Percentiles rank a stretch among this genome's conserved stretches.
Conservation (phyloP, 2,888 invertebrate genomes). For the Linyphia triangularis region DNA sequence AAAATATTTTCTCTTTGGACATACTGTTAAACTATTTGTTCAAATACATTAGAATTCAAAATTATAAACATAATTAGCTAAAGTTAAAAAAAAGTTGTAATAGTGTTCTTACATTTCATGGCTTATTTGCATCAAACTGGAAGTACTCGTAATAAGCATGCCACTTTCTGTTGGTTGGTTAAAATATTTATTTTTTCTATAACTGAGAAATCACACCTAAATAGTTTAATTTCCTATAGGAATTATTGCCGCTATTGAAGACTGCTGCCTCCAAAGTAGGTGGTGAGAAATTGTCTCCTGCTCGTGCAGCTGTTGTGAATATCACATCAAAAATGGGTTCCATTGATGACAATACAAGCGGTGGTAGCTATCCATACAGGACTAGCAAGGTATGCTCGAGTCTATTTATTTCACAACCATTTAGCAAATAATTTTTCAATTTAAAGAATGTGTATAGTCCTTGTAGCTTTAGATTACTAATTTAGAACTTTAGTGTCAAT, state of each 20-base stretch:
- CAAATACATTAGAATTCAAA: no score
- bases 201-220: no score
- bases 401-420: neutral
- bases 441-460: no score
- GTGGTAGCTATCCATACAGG: slow-evolving; percentile 91
- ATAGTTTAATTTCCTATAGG: slow-evolving; percentile 22
- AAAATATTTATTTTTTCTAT: neutral
- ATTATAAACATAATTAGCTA: no score
- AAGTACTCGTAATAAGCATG: neutral
- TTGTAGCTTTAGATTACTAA: no score
- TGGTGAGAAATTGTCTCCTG: slow-evolving; percentile 33
- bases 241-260: slow-evolving; percentile 62
- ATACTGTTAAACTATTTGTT: no score
- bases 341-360: slow-evolving; percentile 86
- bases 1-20: no score
- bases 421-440: neutral
- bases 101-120: no score
- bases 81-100: no score
- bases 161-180: neutral
- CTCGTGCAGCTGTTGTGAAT: slow-evolving; percentile 85
- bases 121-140: no score
- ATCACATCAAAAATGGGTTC: slow-evolving; percentile 91
- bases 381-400: slow-evolving; percentile 87
- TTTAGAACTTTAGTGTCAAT: no score
- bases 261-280: slow-evolving; percentile 44